phyloP scores from a whole-genome alignment of 2,888 invertebrate species.

The Caenorhabditis sp. region DNA sequence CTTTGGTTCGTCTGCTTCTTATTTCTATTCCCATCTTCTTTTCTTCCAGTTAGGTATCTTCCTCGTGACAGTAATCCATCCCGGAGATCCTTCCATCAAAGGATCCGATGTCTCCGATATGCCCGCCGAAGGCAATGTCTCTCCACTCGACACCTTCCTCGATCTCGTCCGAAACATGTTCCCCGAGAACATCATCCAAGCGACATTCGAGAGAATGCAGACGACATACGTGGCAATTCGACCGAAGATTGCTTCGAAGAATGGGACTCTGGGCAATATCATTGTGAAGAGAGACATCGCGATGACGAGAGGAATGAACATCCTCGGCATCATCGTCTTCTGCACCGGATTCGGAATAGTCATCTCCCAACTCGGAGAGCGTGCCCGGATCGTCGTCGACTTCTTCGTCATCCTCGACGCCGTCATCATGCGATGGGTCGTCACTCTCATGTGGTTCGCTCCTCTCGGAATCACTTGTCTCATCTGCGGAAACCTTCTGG shows the following conservation, averaged over 20 bases:
- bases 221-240: slow-evolving; percentile 77
- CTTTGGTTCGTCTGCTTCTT: slow-evolving; percentile 84
- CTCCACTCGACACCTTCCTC: slow-evolving; percentile 89
- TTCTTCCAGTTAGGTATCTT: slow-evolving; percentile 85
- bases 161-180: slow-evolving; percentile 94
- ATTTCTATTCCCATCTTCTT: slow-evolving; percentile 18
- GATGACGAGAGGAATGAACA: slow-evolving; percentile 65
- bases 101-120: slow-evolving; percentile 70
- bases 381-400: slow-evolving; percentile 86
- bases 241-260: slow-evolving; percentile 67
- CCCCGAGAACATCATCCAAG: slow-evolving; percentile 94
- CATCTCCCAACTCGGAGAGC: slow-evolving; percentile 90
- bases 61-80: slow-evolving; percentile 87
- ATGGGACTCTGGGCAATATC: slow-evolving; percentile 53
- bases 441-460: slow-evolving; percentile 81
- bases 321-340: slow-evolving; percentile 91
- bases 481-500: slow-evolving; percentile 82
- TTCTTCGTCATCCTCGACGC: slow-evolving; percentile 93
- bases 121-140: slow-evolving; percentile 77
- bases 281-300: slow-evolving; percentile 62
- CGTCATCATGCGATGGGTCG: slow-evolving; percentile 89
- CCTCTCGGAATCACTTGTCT: slow-evolving; percentile 82
- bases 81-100: slow-evolving; percentile 86
- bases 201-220: slow-evolving; percentile 84
- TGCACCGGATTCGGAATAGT: slow-evolving; percentile 94